Percentiles rank a stretch among this genome's conserved stretches.
Conservation (phyloP, 1,140 invertebrate genomes). For the Drosophila tristis region DNA sequence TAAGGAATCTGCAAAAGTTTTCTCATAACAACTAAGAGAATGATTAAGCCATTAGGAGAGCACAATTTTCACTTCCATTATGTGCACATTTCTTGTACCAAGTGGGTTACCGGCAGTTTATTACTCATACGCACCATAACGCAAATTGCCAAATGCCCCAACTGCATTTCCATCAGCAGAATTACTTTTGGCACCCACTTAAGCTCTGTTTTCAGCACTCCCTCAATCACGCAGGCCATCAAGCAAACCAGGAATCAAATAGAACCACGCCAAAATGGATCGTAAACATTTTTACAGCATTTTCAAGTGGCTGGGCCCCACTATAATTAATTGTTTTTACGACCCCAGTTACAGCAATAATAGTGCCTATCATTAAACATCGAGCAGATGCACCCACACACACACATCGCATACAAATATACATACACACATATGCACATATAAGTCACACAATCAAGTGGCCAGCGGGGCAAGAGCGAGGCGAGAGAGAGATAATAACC, state of each 20-base stretch:
- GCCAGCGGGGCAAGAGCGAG: background rate
- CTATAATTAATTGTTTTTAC: conserved; percentile 71
- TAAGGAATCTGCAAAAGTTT: background rate
- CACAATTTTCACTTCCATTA: background rate
- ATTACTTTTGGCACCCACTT: conserved; percentile 26
- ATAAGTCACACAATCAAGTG: conserved; percentile 36
- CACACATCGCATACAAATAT: conserved; percentile 6
- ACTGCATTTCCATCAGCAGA: conserved; percentile 18
- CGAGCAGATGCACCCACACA: background rate
- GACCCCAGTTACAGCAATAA: conserved; percentile 60
- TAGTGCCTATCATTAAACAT: conserved; percentile 60
- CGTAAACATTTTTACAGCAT: conserved; percentile 65
- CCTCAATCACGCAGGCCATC: conserved; percentile 26
- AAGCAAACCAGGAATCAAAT: conserved; percentile 21
- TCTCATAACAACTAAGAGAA: conserved; percentile 6
- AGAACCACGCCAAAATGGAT: conserved; percentile 14
- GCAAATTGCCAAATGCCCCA: background rate
- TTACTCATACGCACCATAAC: conserved; percentile 23
- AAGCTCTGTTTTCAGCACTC: background rate
- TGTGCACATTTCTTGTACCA: no score
- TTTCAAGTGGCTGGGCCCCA: conserved; percentile 43
- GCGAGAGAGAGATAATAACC: conserved; percentile 56
- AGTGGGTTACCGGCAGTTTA: background rate
- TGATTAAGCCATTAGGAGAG: conserved; percentile 19
- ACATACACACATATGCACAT: conserved; percentile 9